Evolutionary conservation across 1,140 invertebrate species (phyloP), one percentile per base, ranked within the genome.

Genomic region (Phymorhynchus buccinoides): DNA sequence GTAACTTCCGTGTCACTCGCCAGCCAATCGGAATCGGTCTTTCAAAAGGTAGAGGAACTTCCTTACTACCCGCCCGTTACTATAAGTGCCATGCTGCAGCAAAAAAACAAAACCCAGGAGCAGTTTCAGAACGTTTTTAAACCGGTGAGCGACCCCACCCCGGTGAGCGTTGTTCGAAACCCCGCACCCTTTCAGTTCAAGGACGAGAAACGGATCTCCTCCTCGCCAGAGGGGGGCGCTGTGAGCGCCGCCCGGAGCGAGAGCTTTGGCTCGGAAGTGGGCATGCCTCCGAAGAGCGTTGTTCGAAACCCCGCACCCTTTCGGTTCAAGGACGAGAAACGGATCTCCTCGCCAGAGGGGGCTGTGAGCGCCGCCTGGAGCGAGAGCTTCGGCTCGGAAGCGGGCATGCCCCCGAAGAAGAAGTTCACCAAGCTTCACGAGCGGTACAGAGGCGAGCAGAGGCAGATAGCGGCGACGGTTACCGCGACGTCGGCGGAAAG

Each of bases 371-470:
- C n/a, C 12, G 18, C 56, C n/a, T 22, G 56, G 56, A 62, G 12
- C 6, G 56, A 62, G n/a, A 62, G 18, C 39, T 78, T 37, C 18
- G 32, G 7, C 16, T 27, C 39, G 1, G 81, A 83, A 4, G 37
- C n/a, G 1, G 41, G 62, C 18, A 73, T 83, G 41, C 81, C 81
- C 16, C 81, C 81, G 0, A 83, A 83, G 41, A 83, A 73, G 41
- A 83, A 83, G 44, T 83, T 83, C 62, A 83, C 81, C 18, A 83
- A 83, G 30, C 81, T 83, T 41, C 32, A 81, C 35, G 81, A 83
- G 3, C 41, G 41, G 3, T 39, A 56, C 32, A 42, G 18, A 78
- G 75, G 37, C 7, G 71, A 73, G 0, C 7, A 27, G n/a, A 22
- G 3, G 16, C n/a, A n/a, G n/a, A n/a, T n/a, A n/a, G 22, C 39